phyloP scores from a whole-genome alignment of 2,888 invertebrate genomes.

The Drosophila meridionalis region DNA sequence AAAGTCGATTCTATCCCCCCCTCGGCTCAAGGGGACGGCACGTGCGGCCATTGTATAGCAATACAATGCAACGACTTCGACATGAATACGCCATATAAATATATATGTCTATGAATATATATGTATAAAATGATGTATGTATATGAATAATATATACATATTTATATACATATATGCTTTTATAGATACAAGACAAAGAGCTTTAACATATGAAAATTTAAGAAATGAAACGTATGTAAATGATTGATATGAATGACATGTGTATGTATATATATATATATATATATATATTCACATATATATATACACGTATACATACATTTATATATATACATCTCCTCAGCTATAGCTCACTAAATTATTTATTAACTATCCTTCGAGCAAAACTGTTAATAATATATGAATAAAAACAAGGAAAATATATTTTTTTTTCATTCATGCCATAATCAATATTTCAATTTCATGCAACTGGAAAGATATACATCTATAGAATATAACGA shows the following conservation, averaged over 20 bases:
- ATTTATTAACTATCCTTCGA: not conserved
- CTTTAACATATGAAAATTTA: conserved; percentile 15
- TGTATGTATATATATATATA: not conserved
- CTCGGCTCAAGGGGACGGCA: not conserved
- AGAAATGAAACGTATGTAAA: not conserved
- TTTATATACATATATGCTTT: not conserved
- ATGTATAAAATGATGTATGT: too few relatives aligned
- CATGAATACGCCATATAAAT: conserved; percentile 35
- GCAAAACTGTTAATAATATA: not conserved
- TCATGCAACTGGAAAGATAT: not conserved
- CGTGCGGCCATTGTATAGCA: conserved; percentile 40
- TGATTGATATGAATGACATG: not conserved
- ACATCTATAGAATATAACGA: not conserved
- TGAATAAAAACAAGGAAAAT: not conserved
- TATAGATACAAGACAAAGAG: not conserved
- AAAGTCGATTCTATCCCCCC: conserved; percentile 18
- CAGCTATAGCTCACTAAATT: not conserved
- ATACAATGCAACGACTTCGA: conserved; percentile 43
- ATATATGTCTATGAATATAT: conserved; percentile 3
- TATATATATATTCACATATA: not conserved
- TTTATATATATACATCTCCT: not conserved
- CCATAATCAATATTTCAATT: not conserved
- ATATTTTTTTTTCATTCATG: not conserved
- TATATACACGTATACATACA: not conserved
- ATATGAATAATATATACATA: not conserved